A percentile compares a stretch with the other conserved stretches of the same genome.
These are phyloP conservation scores for Scotopteryx bipunctaria DNA, from an alignment of 2,888 invertebrate species.

Conservation along the genomic window DNA sequence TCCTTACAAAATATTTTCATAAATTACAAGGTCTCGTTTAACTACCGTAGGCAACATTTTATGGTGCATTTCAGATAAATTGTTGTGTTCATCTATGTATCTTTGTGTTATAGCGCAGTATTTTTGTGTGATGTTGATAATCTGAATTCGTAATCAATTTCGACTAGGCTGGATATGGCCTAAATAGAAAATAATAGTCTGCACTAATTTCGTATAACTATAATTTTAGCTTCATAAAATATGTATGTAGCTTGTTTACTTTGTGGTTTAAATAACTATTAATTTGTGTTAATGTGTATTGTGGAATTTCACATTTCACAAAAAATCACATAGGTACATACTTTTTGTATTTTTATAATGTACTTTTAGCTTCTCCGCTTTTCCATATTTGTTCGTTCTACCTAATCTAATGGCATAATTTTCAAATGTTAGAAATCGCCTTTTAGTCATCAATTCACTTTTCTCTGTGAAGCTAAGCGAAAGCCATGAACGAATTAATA, in stretches of 20 bases:
- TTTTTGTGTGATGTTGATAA: no score
- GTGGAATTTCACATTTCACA: no score
- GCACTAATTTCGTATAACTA: background rate
- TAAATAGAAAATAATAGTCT: background rate
- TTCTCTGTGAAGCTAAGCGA: background rate
- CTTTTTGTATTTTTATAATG: background rate
- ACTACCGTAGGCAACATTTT: no score
- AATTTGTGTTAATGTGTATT: background rate
- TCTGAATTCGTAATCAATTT: no score
- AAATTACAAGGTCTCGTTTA: no score
- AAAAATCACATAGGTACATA: no score
- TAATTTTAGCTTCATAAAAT: background rate
- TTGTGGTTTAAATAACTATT: background rate
- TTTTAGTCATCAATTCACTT: background rate
- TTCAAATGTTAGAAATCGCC: background rate
- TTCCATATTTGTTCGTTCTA: background rate
- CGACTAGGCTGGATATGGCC: background rate
- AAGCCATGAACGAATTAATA: conserved; percentile 11
- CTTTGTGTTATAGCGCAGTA: no score
- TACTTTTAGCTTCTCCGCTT: background rate
- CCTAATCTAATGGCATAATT: background rate
- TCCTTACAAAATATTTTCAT: no score
- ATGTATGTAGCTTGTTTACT: background rate
- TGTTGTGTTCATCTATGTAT: no score
- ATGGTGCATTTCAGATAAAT: no score